Evolutionary conservation across 2,797 vertebrate species (phyloP).

Genomic region (Pelochelys cantorii): DNA sequence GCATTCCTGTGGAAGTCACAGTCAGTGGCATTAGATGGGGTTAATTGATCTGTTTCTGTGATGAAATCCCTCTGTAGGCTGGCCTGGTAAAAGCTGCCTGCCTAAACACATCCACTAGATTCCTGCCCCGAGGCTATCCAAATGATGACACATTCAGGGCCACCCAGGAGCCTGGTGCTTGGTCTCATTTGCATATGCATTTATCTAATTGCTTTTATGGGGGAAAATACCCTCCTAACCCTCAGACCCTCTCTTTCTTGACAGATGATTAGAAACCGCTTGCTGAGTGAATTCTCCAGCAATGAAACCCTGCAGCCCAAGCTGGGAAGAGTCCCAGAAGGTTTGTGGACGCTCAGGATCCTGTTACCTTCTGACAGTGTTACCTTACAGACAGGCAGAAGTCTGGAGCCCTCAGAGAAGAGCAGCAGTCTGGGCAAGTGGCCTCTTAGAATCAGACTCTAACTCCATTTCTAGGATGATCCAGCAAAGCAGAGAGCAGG

Average conservation of each 20-base stretch:
- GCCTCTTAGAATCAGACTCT: not conserved
- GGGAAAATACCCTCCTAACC: not conserved
- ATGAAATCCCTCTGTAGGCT: slow-evolving; percentile 19
- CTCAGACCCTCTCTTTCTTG: not conserved
- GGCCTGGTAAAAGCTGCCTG: slow-evolving; percentile 66
- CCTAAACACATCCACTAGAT: slow-evolving; percentile 62
- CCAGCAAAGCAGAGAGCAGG: not conserved
- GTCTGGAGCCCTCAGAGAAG: not conserved
- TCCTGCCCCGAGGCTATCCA: not conserved
- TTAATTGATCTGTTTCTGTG: slow-evolving; percentile 75
- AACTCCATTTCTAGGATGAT: not conserved
- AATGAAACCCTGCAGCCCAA: slow-evolving; percentile 15
- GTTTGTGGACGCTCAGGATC: not conserved
- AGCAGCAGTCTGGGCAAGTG: not conserved
- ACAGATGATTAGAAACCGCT: slow-evolving; percentile 36
- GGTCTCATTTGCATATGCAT: slow-evolving; percentile 40
- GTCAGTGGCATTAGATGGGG: slow-evolving; percentile 26
- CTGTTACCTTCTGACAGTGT: slow-evolving; percentile 1
- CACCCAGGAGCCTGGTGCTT: not conserved
- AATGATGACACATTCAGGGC: not conserved
- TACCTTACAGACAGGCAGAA: not conserved
- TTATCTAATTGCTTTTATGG: slow-evolving; percentile 34
- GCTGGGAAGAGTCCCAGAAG: not conserved
- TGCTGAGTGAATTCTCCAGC: not conserved
- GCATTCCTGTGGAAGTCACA: slow-evolving; percentile 13